These are phyloP conservation scores for Ichneumoninae sp. DNA, from an alignment of 2,888 invertebrate species.

Conservation along the genomic window DNA sequence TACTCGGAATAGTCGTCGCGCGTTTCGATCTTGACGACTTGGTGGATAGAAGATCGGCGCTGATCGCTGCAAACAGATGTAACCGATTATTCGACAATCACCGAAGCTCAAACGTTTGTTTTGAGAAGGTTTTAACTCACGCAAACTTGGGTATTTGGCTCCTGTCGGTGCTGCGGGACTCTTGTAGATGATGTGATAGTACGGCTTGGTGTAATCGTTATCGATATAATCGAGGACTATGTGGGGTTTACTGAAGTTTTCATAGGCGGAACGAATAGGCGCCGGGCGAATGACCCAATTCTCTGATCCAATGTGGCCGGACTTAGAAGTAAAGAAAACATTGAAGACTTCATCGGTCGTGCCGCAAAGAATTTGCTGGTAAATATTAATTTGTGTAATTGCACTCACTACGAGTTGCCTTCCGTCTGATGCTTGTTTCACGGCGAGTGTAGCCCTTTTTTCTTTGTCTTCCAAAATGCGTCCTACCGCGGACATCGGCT, in stretches of 20 bases:
- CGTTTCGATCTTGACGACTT: background rate
- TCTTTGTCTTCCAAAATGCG: conserved; percentile 49
- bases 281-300: conserved; percentile 26
- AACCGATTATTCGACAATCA: background rate
- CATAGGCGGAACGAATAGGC: conserved; percentile 48
- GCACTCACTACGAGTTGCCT: conserved; percentile 35
- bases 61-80: background rate
- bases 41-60: background rate
- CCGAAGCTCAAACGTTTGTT: background rate
- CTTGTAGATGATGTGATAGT: conserved; percentile 7
- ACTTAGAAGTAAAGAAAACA: conserved; percentile 18
- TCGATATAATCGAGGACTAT: conserved; percentile 16
- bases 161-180: background rate
- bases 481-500: conserved; percentile 45
- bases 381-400: background rate
- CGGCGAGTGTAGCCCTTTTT: conserved; percentile 43
- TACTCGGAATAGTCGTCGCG: background rate
- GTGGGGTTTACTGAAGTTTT: background rate
- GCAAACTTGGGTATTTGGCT: background rate
- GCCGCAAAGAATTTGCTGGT: background rate
- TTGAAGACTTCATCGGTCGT: background rate
- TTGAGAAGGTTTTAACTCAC: background rate
- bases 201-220: conserved; percentile 28
- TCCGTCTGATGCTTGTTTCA: conserved; percentile 33
- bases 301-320: conserved; percentile 33